Conservation (phyloP, 2,797 vertebrate genomes). For the Decapterus maruadsi region DNA sequence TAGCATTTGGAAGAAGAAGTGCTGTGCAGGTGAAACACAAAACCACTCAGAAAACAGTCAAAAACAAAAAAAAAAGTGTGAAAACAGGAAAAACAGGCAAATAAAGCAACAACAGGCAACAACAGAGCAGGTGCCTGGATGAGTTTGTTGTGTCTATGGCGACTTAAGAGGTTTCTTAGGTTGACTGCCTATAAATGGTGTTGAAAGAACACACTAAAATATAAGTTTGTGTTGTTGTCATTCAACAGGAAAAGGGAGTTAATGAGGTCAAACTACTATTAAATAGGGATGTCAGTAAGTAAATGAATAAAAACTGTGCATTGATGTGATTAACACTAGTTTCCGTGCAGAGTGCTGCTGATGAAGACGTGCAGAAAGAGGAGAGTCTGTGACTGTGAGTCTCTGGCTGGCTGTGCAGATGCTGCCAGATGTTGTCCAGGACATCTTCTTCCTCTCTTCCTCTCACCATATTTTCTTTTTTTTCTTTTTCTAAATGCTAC, state of each 20-base stretch:
- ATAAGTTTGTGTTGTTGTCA: not conserved
- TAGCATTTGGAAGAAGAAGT: not conserved
- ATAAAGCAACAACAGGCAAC: not conserved
- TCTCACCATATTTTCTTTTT: not conserved
- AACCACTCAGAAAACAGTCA: not conserved
- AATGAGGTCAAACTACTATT: too few species aligned
- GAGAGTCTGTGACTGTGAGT: too few species aligned
- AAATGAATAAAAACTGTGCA: too few species aligned
- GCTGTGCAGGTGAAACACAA: too few species aligned
- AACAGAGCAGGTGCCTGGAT: not conserved
- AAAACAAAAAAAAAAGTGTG: not conserved
- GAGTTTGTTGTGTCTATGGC: not conserved
- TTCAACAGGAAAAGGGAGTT: not conserved
- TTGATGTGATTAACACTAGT: too few species aligned
- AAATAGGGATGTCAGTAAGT: too few species aligned
- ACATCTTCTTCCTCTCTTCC: too few species aligned
- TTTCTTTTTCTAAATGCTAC: not conserved
- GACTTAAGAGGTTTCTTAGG: not conserved
- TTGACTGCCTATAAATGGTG: not conserved
- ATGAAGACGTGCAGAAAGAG: too few species aligned
- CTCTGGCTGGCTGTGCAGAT: too few species aligned
- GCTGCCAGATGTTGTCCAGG: too few species aligned
- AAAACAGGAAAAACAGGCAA: not conserved
- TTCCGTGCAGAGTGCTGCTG: too few species aligned
- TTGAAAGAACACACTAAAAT: not conserved